These are phyloP conservation scores for Caenorhabditis virilis DNA, from an alignment of 2,888 invertebrate genomes.

Conservation along the genomic window DNA sequence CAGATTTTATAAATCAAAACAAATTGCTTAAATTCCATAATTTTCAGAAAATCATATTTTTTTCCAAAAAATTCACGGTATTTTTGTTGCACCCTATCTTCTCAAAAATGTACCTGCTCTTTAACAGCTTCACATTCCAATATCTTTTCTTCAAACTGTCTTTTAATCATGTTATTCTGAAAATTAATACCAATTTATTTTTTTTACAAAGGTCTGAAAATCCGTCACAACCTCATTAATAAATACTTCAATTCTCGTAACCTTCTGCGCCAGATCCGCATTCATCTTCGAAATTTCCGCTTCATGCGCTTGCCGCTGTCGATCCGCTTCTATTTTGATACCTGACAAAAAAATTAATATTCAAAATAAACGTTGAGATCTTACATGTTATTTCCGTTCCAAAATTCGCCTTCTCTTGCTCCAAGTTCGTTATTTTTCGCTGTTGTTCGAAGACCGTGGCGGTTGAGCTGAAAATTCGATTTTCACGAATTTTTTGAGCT, in stretches of 20 bases:
- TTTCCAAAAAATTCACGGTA: too few species aligned
- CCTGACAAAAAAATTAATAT: slow-evolving; percentile 7
- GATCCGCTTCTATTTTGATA: slow-evolving; percentile 4
- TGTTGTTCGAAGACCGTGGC: not conserved
- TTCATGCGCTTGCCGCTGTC: not conserved
- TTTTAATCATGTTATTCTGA: slow-evolving; percentile 18
- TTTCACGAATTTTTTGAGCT: not conserved
- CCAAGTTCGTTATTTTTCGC: not conserved
- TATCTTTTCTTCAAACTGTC: slow-evolving; percentile 17
- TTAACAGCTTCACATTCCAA: slow-evolving; percentile 25
- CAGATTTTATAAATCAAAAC: too few species aligned
- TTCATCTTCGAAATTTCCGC: slow-evolving; percentile 17
- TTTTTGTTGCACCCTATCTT: too few species aligned
- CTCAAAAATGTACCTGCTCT: slow-evolving; percentile 27
- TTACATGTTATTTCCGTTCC: not conserved
- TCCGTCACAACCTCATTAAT: slow-evolving; percentile 28
- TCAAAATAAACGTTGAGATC: not conserved
- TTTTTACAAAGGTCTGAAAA: too few species aligned
- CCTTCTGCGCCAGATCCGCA: slow-evolving; percentile 21
- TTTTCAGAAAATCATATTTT: too few species aligned
- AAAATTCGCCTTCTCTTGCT: not conserved
- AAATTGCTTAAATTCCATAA: too few species aligned
- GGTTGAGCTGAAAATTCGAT: not conserved
- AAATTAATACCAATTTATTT: not conserved
- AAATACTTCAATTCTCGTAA: slow-evolving; percentile 22